Evolutionary conservation across 92 coral and sea anemone species (phyloP), one percentile per base, ranked within the genome.

Genomic region (Galaxea fascicularis): DNA sequence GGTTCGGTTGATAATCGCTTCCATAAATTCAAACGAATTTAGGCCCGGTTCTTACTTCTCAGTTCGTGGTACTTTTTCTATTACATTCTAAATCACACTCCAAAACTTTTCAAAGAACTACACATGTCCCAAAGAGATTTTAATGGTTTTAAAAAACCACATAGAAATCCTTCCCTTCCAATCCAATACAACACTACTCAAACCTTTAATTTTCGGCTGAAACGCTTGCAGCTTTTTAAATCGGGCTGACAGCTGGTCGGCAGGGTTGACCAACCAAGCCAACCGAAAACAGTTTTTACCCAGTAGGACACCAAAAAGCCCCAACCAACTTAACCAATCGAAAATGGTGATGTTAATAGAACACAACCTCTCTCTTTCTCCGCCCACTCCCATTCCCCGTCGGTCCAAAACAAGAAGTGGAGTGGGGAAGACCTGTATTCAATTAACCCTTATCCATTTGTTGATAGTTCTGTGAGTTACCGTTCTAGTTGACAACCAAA

Each of bases 381-480:
- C 71, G 8, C 13, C 71, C 71, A 65, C 71, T 65, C 71, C 71
- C 71, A 65, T 65, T 65, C 28, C 71, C 44, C 71, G 24, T n/a
- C 71, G 24, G 24, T 65, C 71, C 3, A 22, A 63, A 65, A 65
- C 22, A 26, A 30, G 71, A 65, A 65, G 71, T 65, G 17, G 71
- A 18, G 71, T 26, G 39, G 62, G 62, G n/a, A 30, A 22, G 77
- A 16, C 77, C 16, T 18, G 60, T 60, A 47, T 22, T 21, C 62
- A 35, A 35, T 35, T 2, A 2, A 35, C 56, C 17, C 46, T 47
- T 44, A n/a, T 49, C 29, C 44, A 28, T 73, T 44, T 14, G 21
- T 8, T 47, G 29, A 73, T 73, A 45, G 59, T 41, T 73, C 22
- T 13, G 62, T 47, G 39, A 24, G 62, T 73, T 47, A 73, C 4